Evolutionary conservation across 2,797 vertebrate genomes (phyloP).

Genomic region (Simalia tracyae): DNA sequence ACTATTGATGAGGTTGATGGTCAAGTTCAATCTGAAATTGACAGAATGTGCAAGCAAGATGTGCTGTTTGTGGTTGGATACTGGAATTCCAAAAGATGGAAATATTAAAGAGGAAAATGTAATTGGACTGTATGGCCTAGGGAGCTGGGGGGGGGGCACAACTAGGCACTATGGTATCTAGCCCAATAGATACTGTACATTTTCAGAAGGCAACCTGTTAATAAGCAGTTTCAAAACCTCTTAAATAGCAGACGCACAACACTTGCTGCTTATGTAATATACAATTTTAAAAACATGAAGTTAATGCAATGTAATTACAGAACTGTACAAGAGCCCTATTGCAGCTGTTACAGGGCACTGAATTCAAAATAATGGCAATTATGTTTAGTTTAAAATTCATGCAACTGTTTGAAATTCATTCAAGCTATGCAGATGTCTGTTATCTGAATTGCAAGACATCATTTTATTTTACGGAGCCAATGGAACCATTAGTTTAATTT

Average conservation of each 20-base stretch:
- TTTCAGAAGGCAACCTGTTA: not conserved
- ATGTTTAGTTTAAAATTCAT: conserved; percentile 20
- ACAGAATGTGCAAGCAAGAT: not conserved
- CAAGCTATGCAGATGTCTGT: conserved; percentile 12
- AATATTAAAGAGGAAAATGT: not conserved
- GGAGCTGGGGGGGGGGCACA: not conserved
- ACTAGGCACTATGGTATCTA: not conserved
- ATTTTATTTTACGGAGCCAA: not conserved
- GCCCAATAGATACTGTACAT: not conserved
- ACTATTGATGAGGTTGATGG: not conserved
- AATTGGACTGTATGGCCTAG: not conserved
- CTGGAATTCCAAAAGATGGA: not conserved
- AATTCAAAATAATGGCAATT: conserved; percentile 44
- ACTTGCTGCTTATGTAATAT: not conserved
- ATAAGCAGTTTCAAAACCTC: not conserved
- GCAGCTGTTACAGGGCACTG: not conserved
- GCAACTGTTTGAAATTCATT: not conserved
- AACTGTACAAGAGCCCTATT: not conserved
- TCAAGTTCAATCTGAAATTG: not conserved
- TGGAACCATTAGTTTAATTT: not conserved
- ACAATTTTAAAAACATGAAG: not conserved
- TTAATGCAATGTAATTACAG: not conserved
- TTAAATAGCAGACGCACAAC: not conserved
- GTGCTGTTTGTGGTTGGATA: not conserved
- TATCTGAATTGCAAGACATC: conserved; percentile 31